Conservation (phyloP, 2,888 invertebrate species). For the Acronicta leporina region DNA sequence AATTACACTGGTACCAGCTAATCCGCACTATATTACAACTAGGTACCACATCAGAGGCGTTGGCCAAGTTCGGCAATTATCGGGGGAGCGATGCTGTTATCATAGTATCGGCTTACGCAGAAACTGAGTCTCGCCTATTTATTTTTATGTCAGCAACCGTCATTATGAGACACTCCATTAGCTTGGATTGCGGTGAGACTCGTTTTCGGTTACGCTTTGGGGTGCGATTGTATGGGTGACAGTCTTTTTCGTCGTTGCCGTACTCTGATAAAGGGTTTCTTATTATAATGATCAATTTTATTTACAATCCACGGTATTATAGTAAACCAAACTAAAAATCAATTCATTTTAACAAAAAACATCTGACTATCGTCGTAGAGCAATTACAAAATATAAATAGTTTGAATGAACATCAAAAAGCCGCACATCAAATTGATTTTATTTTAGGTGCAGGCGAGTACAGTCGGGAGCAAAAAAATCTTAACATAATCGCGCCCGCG, state of each 20-base stretch:
- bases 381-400: conserved; percentile 56
- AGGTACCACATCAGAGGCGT: conserved; percentile 66
- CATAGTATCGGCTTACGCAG: conserved; percentile 89
- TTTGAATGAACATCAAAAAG: conserved; percentile 61
- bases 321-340: conserved; percentile 22
- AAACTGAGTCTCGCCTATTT: conserved; percentile 89
- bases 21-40: conserved; percentile 79
- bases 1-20: conserved; percentile 78
- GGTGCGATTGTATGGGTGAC: conserved; percentile 81
- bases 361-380: conserved; percentile 34
- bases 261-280: conserved; percentile 68
- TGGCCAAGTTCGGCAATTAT: conserved; percentile 87
- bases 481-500: conserved; percentile 74
- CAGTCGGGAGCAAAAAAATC: conserved; percentile 57
- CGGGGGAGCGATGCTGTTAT: conserved; percentile 88
- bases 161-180: conserved; percentile 90
- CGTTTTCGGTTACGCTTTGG: conserved; percentile 87
- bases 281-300: conserved; percentile 55
- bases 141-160: conserved; percentile 90
- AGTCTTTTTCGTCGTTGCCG: conserved; percentile 64
- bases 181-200: conserved; percentile 87
- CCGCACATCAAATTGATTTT: conserved; percentile 57
- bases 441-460: conserved; percentile 61
- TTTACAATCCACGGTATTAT: conserved; percentile 25
- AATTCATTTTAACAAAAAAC: conserved; percentile 26